Evolutionary conservation across 37 sponge, comb jelly and placozoan genomes (phyloP).

Genomic region (Cliona cf. orientalis): DNA sequence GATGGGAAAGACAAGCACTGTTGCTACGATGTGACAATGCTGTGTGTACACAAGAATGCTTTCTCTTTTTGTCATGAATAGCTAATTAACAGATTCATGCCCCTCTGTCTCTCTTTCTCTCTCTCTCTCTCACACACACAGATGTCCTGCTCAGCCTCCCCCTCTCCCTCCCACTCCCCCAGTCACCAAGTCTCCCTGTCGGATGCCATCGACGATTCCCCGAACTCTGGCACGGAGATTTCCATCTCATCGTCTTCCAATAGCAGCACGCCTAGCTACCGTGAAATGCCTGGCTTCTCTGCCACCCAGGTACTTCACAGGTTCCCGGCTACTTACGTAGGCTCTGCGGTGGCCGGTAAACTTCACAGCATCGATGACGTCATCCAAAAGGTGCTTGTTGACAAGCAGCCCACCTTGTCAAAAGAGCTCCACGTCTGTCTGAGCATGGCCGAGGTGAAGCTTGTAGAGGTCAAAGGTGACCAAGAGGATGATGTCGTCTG

Average conservation of each 20-base stretch:
- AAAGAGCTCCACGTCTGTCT: slow-evolving; percentile 42
- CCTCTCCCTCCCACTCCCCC: neutral
- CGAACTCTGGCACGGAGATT: neutral
- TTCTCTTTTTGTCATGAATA: no score
- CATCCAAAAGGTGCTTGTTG: slow-evolving; percentile 36
- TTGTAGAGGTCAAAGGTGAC: slow-evolving; percentile 10
- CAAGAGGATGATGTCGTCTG: neutral
- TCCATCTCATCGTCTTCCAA: slow-evolving; percentile 1
- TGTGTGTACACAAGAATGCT: no score
- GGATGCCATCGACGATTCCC: neutral
- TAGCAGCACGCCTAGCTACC: neutral
- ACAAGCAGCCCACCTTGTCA: slow-evolving; percentile 25
- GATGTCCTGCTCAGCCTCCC: neutral
- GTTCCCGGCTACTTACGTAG: slow-evolving; percentile 49
- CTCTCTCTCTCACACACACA: neutral
- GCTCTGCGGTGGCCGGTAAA: slow-evolving; percentile 26
- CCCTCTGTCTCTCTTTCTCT: neutral
- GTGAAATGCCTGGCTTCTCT: neutral
- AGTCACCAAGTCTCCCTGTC: neutral
- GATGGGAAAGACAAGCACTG: no score
- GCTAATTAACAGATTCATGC: no score
- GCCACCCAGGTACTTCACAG: slow-evolving; percentile 36
- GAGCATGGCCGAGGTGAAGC: slow-evolving; percentile 37
- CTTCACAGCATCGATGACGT: slow-evolving; percentile 33
- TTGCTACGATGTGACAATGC: no score